Percentiles rank a stretch among this genome's conserved stretches.
Evolutionary conservation across 2,113 vertebrate species (phyloP).

Genomic region (Rostratula benghalensis): DNA sequence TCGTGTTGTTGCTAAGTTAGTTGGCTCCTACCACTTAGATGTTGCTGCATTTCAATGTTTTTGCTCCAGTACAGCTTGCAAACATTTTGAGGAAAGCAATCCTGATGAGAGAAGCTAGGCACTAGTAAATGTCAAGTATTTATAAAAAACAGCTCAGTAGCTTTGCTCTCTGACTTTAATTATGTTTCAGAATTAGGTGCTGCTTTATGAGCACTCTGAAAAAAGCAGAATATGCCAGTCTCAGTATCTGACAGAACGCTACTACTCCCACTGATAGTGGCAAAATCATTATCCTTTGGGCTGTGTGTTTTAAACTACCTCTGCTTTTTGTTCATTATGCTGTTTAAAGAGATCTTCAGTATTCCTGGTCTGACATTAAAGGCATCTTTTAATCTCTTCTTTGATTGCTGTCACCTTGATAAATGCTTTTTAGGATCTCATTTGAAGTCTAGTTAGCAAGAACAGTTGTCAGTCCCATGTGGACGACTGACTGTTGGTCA

Average conservation of each 20-base stretch:
- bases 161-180: conserved; percentile 4
- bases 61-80: conserved; percentile 33
- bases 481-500: not conserved
- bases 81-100: conserved; percentile 47
- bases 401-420: not conserved
- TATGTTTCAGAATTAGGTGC: not conserved
- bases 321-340: not conserved
- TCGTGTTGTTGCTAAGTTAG: not conserved
- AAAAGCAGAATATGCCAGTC: conserved; percentile 4
- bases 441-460: not conserved
- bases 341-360: not conserved
- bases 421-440: not conserved
- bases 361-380: not conserved
- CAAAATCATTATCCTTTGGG: not conserved
- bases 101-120: conserved; percentile 25
- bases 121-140: conserved; percentile 48
- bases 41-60: conserved; percentile 16
- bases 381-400: not conserved
- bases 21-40: not conserved
- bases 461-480: not conserved
- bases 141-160: not conserved
- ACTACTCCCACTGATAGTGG: not conserved
- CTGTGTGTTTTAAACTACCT: not conserved
- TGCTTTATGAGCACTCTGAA: not conserved
- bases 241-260: not conserved